phyloP scores from a whole-genome alignment of 2,797 vertebrate species.

The Pristis pectinata region DNA sequence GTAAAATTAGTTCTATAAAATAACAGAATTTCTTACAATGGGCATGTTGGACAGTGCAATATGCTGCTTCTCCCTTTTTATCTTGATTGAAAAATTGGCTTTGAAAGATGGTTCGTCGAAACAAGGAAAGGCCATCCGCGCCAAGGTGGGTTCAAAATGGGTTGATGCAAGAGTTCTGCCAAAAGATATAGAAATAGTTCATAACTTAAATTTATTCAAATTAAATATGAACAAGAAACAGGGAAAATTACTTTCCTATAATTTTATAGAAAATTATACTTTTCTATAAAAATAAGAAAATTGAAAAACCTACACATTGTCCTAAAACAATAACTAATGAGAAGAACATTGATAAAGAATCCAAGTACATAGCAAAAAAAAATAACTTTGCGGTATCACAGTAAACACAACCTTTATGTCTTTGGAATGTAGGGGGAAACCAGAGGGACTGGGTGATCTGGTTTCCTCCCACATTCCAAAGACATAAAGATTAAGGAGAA shows the following conservation, averaged over 20 bases:
- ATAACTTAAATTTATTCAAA: neutral
- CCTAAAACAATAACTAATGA: slow-evolving; percentile 39
- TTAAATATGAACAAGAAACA: neutral
- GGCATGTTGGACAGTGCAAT: slow-evolving; percentile 69
- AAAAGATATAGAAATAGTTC: neutral
- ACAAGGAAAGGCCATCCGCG: slow-evolving; percentile 65
- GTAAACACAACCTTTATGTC: neutral
- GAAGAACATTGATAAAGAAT: slow-evolving; percentile 12
- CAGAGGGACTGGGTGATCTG: too few species aligned
- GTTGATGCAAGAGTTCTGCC: slow-evolving; percentile 59
- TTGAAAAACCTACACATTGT: slow-evolving; percentile 13
- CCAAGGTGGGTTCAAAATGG: slow-evolving; percentile 67
- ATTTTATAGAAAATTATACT: too few species aligned
- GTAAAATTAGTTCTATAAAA: neutral
- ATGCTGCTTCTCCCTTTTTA: slow-evolving; percentile 57
- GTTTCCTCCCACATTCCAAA: too few species aligned
- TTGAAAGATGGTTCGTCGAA: slow-evolving; percentile 71
- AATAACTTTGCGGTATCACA: neutral
- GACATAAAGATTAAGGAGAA: too few species aligned
- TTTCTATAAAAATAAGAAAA: too few species aligned
- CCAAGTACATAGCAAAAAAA: neutral
- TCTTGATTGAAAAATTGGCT: slow-evolving; percentile 64
- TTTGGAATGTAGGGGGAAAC: too few species aligned
- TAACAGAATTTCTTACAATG: slow-evolving; percentile 48
- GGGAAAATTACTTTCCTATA: too few species aligned